phyloP scores from a whole-genome alignment of 2,113 vertebrate species.

The Cyanoliseus patagonus region DNA sequence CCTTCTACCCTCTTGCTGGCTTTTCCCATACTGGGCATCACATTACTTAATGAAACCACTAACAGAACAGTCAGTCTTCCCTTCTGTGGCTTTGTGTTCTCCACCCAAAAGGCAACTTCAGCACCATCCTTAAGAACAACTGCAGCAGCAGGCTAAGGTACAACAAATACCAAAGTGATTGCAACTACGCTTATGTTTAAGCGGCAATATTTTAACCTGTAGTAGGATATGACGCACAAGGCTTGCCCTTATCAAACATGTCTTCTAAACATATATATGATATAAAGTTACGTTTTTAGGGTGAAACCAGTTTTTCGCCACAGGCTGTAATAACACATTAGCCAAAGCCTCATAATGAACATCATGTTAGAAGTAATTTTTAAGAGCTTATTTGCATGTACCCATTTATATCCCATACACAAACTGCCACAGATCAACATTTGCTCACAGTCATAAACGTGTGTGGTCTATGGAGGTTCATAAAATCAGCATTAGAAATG shows the following conservation, averaged over 20 bases:
- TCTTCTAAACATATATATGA: background rate
- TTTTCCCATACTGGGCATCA: background rate
- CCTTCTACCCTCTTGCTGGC: background rate
- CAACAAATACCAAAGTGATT: background rate
- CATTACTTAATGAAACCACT: too few species aligned
- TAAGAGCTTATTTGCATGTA: background rate
- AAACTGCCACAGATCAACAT: background rate
- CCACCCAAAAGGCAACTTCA: background rate
- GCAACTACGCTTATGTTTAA: background rate
- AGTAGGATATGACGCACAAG: background rate
- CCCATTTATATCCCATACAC: background rate
- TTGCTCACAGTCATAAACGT: background rate
- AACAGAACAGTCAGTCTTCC: background rate
- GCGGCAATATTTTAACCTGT: background rate
- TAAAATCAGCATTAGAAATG: background rate
- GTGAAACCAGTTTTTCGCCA: background rate
- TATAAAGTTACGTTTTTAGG: background rate
- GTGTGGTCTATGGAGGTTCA: background rate
- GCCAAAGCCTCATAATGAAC: background rate
- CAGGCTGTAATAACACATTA: background rate
- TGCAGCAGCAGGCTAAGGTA: background rate
- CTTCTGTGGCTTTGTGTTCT: background rate
- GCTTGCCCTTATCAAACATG: background rate
- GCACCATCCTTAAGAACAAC: background rate
- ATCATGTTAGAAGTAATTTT: background rate